Evolutionary conservation across 2,113 vertebrate genomes (phyloP), one percentile per base, ranked within the genome.

Genomic region (Tautogolabrus adspersus): DNA sequence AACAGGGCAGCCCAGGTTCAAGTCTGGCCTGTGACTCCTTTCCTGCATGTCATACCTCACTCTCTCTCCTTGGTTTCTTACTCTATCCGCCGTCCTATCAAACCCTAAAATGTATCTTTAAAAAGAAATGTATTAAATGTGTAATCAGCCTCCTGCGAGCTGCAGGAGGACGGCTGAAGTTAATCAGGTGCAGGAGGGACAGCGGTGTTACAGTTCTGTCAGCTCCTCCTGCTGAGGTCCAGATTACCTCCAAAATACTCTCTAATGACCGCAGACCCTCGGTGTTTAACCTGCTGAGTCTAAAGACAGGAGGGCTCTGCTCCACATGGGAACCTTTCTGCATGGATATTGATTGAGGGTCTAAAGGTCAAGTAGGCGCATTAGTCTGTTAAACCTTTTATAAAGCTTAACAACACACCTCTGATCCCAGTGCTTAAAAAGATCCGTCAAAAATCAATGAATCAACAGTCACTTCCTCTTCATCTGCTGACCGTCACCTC

Each of bases 151-250:
- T n/a, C 61, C 46, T 11, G 64, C 2, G 6, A 60, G 16, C 54
- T 3, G 42, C 19, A 38, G 60, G 16, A 8, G 65, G 13, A 13
- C 42, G 23, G 62, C 10, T 23, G 6, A 40, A 42, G 22, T 44
- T 62, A 22, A 77, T 71, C 26, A 49, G 34, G 64, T 42, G 38
- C 11, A 18, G 9, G 26, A 37, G 66, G 3, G 34, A 9, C 8
- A 2, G 15, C 10, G 46, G 22, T 15, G 19, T 40, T 18, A 55
- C 10, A 1, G 56, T 42, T 42, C 42, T 10, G 46, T 44, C n/a
- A 18, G 11, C 8, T 13, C 72, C 58, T 38, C 72, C 58, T 40
- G 68, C 57, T 55, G 38, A 74, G 64, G 0, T 79, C 8, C 37
- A 67, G 56, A 40, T 40, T 40, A 40, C 38, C 6, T 40, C 38